Conservation (phyloP, 2,888 invertebrate species). For the Thymelicus sylvestris region DNA sequence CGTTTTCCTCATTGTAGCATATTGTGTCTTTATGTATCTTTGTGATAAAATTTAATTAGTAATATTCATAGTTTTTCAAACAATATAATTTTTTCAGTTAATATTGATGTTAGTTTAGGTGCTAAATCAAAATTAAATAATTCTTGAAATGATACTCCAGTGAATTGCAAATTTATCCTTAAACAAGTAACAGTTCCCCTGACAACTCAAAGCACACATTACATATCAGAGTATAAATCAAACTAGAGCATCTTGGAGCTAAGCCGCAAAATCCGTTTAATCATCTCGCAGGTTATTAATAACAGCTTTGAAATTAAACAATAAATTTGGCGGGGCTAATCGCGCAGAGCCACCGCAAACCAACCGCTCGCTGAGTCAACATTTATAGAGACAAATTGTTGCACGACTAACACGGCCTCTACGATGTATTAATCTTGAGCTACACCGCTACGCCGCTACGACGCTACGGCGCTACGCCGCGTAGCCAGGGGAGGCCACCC, state of each 20-base stretch:
- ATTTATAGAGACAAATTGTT: conserved; percentile 85
- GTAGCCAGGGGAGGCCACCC: conserved; percentile 54
- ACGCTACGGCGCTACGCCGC: conserved; percentile 49
- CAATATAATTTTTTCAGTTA: too few species aligned
- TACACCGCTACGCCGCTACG: conserved; percentile 62
- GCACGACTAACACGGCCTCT: conserved; percentile 76
- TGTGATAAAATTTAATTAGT: background rate
- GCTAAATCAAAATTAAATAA: too few species aligned
- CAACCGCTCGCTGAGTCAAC: conserved; percentile 80
- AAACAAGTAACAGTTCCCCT: conserved; percentile 49
- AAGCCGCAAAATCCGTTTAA: conserved; percentile 80
- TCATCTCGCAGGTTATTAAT: conserved; percentile 82
- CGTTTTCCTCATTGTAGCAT: too few species aligned
- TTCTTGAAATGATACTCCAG: background rate
- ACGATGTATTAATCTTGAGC: conserved; percentile 81
- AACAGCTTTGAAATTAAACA: conserved; percentile 83
- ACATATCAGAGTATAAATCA: conserved; percentile 74
- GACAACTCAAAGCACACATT: conserved; percentile 61
- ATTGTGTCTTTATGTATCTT: background rate
- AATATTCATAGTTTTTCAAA: background rate
- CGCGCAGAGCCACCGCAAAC: conserved; percentile 75
- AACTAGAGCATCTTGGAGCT: conserved; percentile 68
- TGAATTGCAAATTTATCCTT: conserved; percentile 21
- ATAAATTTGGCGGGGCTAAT: conserved; percentile 83
- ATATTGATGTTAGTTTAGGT: too few species aligned